Base-by-base conservation (phyloP, 1,140 invertebrate genomes). In the Drosophila dunni region DNA sequence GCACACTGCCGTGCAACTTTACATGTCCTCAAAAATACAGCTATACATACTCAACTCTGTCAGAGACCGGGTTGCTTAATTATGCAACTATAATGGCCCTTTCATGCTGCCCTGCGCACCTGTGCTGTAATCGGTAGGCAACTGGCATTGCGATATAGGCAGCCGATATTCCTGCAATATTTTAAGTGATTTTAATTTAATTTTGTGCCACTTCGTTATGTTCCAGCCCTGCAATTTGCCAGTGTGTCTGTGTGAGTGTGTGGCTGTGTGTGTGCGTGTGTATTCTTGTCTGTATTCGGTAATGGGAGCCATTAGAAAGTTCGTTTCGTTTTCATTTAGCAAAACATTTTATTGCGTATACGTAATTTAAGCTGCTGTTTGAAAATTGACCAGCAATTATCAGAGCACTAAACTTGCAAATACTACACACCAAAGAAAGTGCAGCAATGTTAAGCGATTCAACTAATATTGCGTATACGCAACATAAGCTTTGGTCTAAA, bases 161-260 rank as follows among this genome's bases (percentile, higher is more conserved):
- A 62, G 54, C 56, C 57, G 76, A 71, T 69, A 70, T 56, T 70
- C 56, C 44, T 63, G 50, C 78, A 66, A 89, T 89, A 89, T 89
- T 89, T 84, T 82, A 84, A 90, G 78, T 89, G 85, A 90, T 85
- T 84, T 89, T 84, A 89, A 89, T 89, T 89, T 90, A 85, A 89
- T 90, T 89, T 84, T 64, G 58, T 70, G 60, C 45, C 66, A 36
- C 51, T 53, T 46, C 9, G 57, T 57, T 54, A 61, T 46, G 24
- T 48, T 53, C 9, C 36, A 11, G 56, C 33, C 38, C 24, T 50
- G 67, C 66, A 74, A 64, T 63, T 51, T 40, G 20, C 46, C 46
- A 3, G n/a, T 53, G 29, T 29, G 33, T 51, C 3, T 44, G 11
- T 44, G n/a, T n/a, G n/a, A 44, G 24, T 42, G 10, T 44, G 29